phyloP scores from a whole-genome alignment of 2,797 vertebrate genomes.

The Somateria mollissima region DNA sequence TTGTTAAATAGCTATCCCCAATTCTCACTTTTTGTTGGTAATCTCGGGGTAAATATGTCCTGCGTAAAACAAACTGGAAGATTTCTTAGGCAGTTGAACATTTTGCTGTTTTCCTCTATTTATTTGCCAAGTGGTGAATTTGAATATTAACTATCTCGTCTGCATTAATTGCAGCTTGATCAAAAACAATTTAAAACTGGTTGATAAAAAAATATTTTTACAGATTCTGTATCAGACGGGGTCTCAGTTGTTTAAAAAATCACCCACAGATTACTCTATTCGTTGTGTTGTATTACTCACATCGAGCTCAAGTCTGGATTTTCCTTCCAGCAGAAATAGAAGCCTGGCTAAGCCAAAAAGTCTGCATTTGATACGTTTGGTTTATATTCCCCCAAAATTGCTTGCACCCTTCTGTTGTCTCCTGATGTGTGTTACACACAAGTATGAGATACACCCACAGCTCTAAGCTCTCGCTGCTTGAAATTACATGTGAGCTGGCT shows the following conservation, averaged over 20 bases:
- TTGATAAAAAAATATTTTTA: neutral
- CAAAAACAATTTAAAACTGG: neutral
- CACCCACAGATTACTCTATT: no score
- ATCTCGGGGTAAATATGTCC: fast-evolving
- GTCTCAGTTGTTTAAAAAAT: neutral
- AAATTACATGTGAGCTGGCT: neutral
- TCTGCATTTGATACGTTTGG: neutral
- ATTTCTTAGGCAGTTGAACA: neutral
- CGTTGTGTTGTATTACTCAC: neutral
- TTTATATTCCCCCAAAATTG: neutral
- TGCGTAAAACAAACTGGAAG: neutral
- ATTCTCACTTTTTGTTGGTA: neutral
- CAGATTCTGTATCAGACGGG: neutral
- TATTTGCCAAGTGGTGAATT: neutral
- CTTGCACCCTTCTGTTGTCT: neutral
- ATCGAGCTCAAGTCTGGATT: neutral
- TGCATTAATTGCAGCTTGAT: neutral
- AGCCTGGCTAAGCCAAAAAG: neutral
- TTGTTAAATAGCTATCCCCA: neutral
- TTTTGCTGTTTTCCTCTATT: neutral
- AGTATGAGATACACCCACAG: neutral
- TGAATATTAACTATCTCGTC: no score
- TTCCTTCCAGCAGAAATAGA: neutral
- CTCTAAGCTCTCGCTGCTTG: neutral
- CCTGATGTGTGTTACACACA: neutral